Conservation (phyloP, 2,113 vertebrate species). For the Saimiri boliviensis region DNA sequence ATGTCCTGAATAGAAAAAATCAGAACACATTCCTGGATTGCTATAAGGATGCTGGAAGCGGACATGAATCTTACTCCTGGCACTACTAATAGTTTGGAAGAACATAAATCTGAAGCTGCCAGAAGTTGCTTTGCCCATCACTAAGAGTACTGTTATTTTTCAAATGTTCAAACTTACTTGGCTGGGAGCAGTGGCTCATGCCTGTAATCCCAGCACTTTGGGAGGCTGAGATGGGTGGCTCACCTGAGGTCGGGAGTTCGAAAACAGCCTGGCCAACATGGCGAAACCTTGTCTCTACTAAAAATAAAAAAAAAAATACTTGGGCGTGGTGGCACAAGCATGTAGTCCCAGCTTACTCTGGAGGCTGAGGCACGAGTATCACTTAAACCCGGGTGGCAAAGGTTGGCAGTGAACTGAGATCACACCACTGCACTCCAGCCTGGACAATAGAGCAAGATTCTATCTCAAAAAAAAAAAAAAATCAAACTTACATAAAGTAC, state of each 20-base stretch:
- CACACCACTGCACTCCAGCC: background rate
- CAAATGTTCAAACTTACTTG: background rate
- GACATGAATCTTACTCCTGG: background rate
- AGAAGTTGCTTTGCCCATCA: background rate
- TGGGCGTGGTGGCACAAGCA: rapidly evolving
- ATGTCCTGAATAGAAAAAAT: background rate
- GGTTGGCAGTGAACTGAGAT: background rate
- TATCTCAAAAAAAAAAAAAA: background rate
- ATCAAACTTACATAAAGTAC: too few species aligned
- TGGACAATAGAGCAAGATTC: background rate
- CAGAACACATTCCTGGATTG: background rate
- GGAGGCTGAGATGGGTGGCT: too few species aligned
- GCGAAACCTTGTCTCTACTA: too few species aligned
- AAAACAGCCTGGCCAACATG: too few species aligned
- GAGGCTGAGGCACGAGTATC: background rate
- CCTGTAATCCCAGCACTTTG: too few species aligned
- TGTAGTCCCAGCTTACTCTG: background rate
- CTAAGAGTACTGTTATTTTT: background rate
- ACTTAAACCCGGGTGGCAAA: background rate
- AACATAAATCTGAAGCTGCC: background rate
- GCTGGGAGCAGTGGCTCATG: too few species aligned
- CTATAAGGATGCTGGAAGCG: background rate
- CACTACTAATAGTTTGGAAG: background rate
- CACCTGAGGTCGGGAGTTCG: too few species aligned
- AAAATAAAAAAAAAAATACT: background rate